Evolutionary conservation across 2,113 vertebrate species (phyloP).

Genomic region (Vulpes ferrilata): DNA sequence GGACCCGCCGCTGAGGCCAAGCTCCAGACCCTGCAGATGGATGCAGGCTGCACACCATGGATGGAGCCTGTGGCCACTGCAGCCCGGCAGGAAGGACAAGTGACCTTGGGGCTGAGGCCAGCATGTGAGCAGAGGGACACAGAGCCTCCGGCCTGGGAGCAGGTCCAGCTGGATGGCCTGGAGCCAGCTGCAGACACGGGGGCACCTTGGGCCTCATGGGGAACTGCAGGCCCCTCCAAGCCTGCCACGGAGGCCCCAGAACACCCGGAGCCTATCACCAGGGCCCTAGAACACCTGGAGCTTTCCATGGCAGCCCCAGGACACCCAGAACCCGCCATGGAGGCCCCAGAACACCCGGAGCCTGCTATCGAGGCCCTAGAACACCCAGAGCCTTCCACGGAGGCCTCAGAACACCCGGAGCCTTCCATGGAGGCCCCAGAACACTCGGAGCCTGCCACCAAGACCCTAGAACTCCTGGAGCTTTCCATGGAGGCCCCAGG

Average conservation of each 20-base stretch:
- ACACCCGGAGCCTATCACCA: not conserved
- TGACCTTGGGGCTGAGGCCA: not conserved
- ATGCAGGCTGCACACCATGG: not conserved
- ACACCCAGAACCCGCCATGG: too few species aligned
- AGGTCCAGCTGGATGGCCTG: not conserved
- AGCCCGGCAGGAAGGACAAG: not conserved
- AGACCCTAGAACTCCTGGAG: not conserved
- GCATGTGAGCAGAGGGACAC: not conserved
- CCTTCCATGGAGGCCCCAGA: accelerated
- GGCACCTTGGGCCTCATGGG: not conserved
- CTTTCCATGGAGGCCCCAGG: too few species aligned
- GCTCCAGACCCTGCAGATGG: not conserved
- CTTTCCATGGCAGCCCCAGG: not conserved
- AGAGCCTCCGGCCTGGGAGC: not conserved
- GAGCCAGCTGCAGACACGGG: not conserved
- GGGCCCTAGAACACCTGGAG: not conserved
- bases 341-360: too few species aligned
- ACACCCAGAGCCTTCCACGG: too few species aligned
- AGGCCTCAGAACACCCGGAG: not conserved
- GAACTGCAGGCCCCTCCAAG: not conserved
- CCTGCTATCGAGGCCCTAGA: too few species aligned
- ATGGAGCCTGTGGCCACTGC: not conserved
- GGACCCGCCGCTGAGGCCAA: not conserved
- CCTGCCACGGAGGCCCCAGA: too few species aligned
- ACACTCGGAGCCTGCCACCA: not conserved